Conservation (phyloP, 1,140 invertebrate genomes). For the Macrotrachela quadricornifera region DNA sequence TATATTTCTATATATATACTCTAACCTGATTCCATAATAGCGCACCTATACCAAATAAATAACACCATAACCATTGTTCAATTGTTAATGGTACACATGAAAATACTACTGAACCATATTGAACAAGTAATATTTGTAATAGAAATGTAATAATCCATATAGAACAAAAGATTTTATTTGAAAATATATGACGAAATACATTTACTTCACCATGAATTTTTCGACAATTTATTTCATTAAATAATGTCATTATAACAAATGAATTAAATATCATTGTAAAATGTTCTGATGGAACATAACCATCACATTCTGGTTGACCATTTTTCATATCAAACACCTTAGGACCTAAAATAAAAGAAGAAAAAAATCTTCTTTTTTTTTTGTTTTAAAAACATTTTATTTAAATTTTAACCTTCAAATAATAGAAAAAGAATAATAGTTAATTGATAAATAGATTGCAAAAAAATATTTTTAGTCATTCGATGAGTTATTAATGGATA, state of each 20-base stretch:
- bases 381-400: constrained; percentile 32
- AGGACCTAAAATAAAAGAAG: constrained; percentile 31
- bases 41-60: constrained; percentile 88
- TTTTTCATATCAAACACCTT: constrained; percentile 72
- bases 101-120: constrained; percentile 89
- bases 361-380: neutral
- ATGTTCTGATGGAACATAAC: constrained; percentile 61
- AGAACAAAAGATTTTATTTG: constrained; percentile 90
- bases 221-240: constrained; percentile 96
- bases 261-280: constrained; percentile 99
- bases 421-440: constrained; percentile 77
- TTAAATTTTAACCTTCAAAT: constrained; percentile 41
- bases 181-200: constrained; percentile 67
- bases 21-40: constrained; percentile 82
- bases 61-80: constrained; percentile 96
- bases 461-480: constrained; percentile 99
- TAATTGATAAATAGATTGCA: constrained; percentile 87
- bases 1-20: neutral
- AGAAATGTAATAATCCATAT: constrained; percentile 86
- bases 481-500: constrained; percentile 91
- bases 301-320: constrained; percentile 41
- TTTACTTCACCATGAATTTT: constrained; percentile 98
- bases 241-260: constrained; percentile 99
- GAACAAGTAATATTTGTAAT: constrained; percentile 76
- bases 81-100: constrained; percentile 63